phyloP scores from a whole-genome alignment of 2,797 vertebrate species.

The Manis crassicaudata region DNA sequence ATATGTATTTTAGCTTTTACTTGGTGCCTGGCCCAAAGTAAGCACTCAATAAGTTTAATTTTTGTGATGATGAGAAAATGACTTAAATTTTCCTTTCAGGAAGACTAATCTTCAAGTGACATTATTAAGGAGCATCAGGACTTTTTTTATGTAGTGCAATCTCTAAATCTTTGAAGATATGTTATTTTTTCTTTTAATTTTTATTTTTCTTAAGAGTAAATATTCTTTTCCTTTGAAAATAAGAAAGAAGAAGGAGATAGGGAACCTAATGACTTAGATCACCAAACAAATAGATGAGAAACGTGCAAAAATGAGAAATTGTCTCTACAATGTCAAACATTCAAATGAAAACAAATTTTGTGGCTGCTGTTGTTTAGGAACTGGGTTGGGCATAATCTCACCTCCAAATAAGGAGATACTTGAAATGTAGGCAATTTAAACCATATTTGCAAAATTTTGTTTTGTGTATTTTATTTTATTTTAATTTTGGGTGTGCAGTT shows the following conservation, averaged over 20 bases:
- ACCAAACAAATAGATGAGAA: neutral
- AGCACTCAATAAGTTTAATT: neutral
- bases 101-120: neutral
- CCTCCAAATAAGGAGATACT: neutral
- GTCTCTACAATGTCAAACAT: neutral
- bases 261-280: neutral
- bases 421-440: neutral
- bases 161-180: neutral
- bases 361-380: neutral
- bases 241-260: neutral
- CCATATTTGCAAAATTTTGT: neutral
- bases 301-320: neutral
- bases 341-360: neutral
- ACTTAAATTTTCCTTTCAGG: constrained; percentile 13
- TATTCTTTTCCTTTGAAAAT: constrained; percentile 38
- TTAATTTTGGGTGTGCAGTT: neutral
- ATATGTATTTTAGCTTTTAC: neutral
- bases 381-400: neutral
- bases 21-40: neutral
- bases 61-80: neutral
- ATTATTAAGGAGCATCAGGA: neutral
- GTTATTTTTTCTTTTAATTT: neutral
- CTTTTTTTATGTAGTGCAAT: constrained; percentile 27
- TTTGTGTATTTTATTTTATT: neutral
- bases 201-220: constrained; percentile 6